Conservation (phyloP, 2,888 invertebrate genomes). For the Andrena bucephala region DNA sequence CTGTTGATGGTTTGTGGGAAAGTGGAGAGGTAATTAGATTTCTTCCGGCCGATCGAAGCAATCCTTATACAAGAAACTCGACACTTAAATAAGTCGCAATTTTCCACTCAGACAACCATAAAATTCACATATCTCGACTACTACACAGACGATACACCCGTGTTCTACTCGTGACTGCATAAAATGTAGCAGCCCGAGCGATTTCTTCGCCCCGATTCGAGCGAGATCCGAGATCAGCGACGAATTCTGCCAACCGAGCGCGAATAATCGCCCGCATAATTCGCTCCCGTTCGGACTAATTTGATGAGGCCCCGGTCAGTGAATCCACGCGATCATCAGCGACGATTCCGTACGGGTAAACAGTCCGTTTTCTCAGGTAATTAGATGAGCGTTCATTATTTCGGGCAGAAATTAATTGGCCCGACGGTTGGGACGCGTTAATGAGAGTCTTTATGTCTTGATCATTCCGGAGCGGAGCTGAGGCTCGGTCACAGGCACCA, state of each 20-base stretch:
- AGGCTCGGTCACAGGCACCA: background rate
- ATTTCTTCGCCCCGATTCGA: background rate
- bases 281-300: conserved; percentile 17
- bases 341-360: conserved; percentile 34
- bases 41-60: no score
- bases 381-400: conserved; percentile 47
- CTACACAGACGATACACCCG: no score
- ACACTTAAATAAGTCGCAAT: no score
- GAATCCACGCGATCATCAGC: conserved; percentile 22
- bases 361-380: conserved; percentile 43
- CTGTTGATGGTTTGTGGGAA: no score
- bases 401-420: conserved; percentile 53
- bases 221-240: background rate
- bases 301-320: conserved; percentile 14
- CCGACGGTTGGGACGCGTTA: conserved; percentile 14
- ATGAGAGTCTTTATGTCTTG: conserved; percentile 26
- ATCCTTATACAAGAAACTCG: no score
- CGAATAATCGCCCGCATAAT: background rate
- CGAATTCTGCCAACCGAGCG: conserved; percentile 5
- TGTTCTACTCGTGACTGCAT: no score
- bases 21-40: no score
- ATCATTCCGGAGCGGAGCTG: background rate
- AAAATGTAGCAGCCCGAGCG: background rate
- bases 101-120: no score
- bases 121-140: no score